phyloP scores from a whole-genome alignment of 2,113 vertebrate species.

The Indicator maculatus region DNA sequence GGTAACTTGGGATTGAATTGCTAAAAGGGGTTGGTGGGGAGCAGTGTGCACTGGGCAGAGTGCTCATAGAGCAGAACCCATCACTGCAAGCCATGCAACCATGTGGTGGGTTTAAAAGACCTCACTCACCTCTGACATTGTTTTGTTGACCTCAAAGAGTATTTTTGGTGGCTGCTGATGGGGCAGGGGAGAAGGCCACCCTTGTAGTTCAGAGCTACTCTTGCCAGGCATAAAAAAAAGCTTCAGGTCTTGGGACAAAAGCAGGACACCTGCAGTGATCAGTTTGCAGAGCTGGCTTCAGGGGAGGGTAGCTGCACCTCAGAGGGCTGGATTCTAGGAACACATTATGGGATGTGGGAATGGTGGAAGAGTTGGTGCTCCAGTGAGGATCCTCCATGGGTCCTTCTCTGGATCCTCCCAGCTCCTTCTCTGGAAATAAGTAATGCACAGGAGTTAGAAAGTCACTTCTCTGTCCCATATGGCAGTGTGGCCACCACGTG shows the following conservation, averaged over 20 bases:
- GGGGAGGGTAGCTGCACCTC: not conserved
- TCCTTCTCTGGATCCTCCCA: too few species aligned
- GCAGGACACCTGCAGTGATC: not conserved
- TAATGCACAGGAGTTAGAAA: not conserved
- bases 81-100: not conserved
- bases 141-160: fast-evolving
- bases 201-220: not conserved
- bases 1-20: not conserved
- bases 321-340: not conserved
- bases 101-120: not conserved
- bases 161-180: not conserved
- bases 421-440: not conserved
- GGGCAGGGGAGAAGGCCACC: not conserved
- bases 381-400: too few species aligned
- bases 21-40: not conserved
- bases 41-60: not conserved
- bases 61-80: not conserved
- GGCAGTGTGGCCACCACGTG: not conserved
- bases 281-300: not conserved
- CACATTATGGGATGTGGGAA: not conserved
- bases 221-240: not conserved
- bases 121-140: not conserved
- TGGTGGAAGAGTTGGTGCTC: not conserved
- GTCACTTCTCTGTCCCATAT: not conserved
- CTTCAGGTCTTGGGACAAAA: not conserved